Conservation (phyloP, 2,888 invertebrate species). For the Tuta absoluta region DNA sequence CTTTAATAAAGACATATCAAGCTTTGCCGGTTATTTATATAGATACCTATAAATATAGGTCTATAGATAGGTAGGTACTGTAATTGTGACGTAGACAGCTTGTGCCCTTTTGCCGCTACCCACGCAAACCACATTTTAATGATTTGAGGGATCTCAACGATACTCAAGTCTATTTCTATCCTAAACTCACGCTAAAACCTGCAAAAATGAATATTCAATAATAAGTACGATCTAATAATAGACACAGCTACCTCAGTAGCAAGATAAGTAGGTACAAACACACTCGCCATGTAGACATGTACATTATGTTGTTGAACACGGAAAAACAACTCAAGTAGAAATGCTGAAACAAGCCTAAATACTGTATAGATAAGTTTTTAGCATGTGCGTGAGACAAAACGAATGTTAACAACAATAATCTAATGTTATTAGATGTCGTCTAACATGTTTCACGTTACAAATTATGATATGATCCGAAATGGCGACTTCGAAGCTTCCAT, state of each 20-base stretch:
- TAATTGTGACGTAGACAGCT: constrained; percentile 64
- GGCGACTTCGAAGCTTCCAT: constrained; percentile 40
- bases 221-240: constrained; percentile 11
- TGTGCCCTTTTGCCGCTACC: constrained; percentile 61
- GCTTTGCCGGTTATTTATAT: constrained; percentile 30
- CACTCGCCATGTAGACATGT: not conserved
- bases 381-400: not conserved
- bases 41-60: constrained; percentile 42
- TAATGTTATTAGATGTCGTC: constrained; percentile 41
- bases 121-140: constrained; percentile 30
- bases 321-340: not conserved
- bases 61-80: constrained; percentile 21
- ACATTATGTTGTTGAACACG: constrained; percentile 11
- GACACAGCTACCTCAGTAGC: not conserved
- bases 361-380: not conserved
- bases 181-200: not conserved
- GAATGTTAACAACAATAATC: not conserved
- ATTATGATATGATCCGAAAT: constrained; percentile 42
- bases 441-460: constrained; percentile 66
- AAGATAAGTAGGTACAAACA: not conserved
- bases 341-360: not conserved
- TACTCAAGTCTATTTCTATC: constrained; percentile 9
- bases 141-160: constrained; percentile 8
- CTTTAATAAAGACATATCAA: not conserved
- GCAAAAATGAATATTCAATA: not conserved